Evolutionary conservation across 2,113 vertebrate genomes (phyloP).

Genomic region (Australoheros scitulus): DNA sequence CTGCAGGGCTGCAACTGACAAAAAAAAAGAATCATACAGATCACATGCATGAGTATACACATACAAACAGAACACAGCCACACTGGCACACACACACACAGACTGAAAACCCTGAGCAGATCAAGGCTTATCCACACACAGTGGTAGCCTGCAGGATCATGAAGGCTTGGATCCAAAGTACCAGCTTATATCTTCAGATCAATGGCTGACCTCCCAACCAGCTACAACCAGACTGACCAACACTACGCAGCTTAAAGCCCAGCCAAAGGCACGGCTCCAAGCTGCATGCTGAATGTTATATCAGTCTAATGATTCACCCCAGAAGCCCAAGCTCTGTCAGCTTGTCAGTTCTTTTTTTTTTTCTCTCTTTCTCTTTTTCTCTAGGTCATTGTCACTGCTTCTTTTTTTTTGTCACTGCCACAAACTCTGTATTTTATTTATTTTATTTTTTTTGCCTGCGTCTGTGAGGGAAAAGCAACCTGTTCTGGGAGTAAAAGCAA

Average conservation of each 20-base stretch:
- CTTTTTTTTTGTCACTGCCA: slow-evolving; percentile 26
- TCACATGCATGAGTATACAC: slow-evolving; percentile 22
- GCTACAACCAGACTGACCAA: slow-evolving; percentile 58
- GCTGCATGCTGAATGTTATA: slow-evolving; percentile 58
- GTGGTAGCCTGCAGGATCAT: slow-evolving; percentile 63
- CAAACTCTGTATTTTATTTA: slow-evolving; percentile 1
- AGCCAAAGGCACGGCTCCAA: slow-evolving; percentile 60
- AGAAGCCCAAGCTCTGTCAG: slow-evolving; percentile 41
- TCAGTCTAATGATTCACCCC: slow-evolving; percentile 62
- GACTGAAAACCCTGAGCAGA: slow-evolving; percentile 55
- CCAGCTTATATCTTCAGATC: slow-evolving; percentile 76
- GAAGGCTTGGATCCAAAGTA: slow-evolving; percentile 71
- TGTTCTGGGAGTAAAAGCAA: slow-evolving; percentile 29
- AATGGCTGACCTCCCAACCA: slow-evolving; percentile 71
- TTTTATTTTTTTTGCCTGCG: background rate
- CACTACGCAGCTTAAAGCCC: slow-evolving; percentile 49
- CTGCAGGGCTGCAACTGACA: background rate
- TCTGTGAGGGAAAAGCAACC: slow-evolving; percentile 14
- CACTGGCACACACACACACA: slow-evolving; percentile 26
- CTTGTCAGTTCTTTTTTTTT: slow-evolving; percentile 23
- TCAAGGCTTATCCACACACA: slow-evolving; percentile 76
- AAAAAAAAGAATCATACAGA: slow-evolving; percentile 9
- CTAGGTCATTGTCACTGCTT: slow-evolving; percentile 35
- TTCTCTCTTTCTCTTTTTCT: slow-evolving; percentile 6
- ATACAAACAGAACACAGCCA: slow-evolving; percentile 2